Evolutionary conservation across 1,140 invertebrate species (phyloP), one percentile per base, ranked within the genome.

Genomic region (Dysdera silvatica): DNA sequence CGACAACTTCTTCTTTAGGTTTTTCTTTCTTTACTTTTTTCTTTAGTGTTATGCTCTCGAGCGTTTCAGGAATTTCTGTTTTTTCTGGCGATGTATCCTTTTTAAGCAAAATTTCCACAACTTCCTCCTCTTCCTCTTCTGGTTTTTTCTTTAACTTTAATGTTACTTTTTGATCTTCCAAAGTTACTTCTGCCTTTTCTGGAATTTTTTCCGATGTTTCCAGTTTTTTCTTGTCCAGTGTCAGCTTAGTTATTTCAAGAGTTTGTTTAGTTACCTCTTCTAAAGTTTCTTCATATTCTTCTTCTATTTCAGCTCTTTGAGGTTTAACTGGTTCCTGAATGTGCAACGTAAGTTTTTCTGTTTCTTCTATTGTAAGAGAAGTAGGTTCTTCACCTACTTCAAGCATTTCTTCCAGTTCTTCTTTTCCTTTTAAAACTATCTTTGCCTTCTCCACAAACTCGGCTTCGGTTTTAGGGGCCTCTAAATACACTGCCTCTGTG

Each of bases 121-220:
- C 26, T 60, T 60, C 28, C 4, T 52, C 35, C 53, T 24, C 32
- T 58, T 70, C 80, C 73, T 35, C 79, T 68, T 16, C 77, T 78
- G 14, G 55, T 35, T 3, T 56, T 56, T 18, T 67, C 64, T 63
- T 70, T 66, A n/a, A 28, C 26, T 31, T 65, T 47, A 24, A 14
- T 29, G 56, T 14, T 18, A 43, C 37, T 4, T 26, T 55, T 43
- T 20, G 23, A 31, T 61, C 47, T 16, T 24, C 32, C 16, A 24
- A 43, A 45, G 26, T 12, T 31, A 32, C 56, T 45, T 67, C 60
- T 8, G 20, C 7, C 40, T 31, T 23, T 4, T 31, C 26, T 5
- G n/a, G 4, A 12, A 28, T 14, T 23, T 53, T 49, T 53, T 53
- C 33, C 5, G 51, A 28, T 32, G 23, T 23, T 2, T 28, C 28